Conservation (phyloP, 2,797 vertebrate genomes). For the Aplochiton taeniatus region DNA sequence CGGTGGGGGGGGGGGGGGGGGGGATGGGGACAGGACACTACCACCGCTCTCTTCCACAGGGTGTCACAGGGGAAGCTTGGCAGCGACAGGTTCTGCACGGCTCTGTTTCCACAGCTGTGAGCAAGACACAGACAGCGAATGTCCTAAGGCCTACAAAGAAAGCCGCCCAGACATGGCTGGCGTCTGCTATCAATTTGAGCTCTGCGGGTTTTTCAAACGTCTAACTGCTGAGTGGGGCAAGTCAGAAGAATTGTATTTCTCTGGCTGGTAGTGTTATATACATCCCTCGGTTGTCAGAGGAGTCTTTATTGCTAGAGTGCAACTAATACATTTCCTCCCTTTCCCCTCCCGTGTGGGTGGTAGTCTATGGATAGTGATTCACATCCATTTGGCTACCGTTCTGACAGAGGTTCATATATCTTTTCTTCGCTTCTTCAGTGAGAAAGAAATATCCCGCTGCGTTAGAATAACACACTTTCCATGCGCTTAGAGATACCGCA, state of each 20-base stretch:
- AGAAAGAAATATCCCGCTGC: slow-evolving; percentile 54
- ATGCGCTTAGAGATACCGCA: not conserved
- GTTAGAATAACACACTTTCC: slow-evolving; percentile 44
- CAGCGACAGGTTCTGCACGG: slow-evolving; percentile 22
- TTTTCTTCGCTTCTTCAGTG: slow-evolving; percentile 30
- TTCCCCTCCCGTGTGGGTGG: slow-evolving; percentile 37
- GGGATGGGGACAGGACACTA: slow-evolving; percentile 36
- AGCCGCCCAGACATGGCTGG: too few species aligned
- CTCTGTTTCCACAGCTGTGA: slow-evolving; percentile 8
- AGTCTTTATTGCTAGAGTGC: slow-evolving; percentile 19
- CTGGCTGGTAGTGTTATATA: too few species aligned
- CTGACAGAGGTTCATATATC: slow-evolving; percentile 44
- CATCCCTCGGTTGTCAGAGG: too few species aligned
- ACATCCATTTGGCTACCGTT: slow-evolving; percentile 41
- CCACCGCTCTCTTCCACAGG: slow-evolving; percentile 42
- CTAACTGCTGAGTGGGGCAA: too few species aligned
- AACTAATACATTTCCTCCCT: slow-evolving; percentile 6
- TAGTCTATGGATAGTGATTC: slow-evolving; percentile 40
- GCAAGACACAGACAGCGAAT: not conserved
- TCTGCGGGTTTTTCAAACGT: too few species aligned
- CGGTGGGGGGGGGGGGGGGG: not conserved
- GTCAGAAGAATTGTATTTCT: too few species aligned
- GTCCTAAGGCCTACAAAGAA: too few species aligned
- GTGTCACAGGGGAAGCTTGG: slow-evolving; percentile 16
- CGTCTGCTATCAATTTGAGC: too few species aligned